Conservation (phyloP, 1,140 invertebrate genomes). For the Drosophila nebulosa region DNA sequence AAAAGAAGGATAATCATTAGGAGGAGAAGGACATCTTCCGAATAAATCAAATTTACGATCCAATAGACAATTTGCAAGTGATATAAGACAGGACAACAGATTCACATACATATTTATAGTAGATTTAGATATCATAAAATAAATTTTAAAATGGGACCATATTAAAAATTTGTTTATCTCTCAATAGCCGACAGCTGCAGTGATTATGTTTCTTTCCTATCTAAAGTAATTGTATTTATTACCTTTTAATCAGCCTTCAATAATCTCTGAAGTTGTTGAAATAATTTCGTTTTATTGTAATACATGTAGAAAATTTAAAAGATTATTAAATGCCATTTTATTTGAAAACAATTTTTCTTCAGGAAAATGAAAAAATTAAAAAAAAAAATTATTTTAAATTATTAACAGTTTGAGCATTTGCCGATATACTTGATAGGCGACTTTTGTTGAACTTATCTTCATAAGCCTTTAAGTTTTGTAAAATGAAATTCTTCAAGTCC, state of each 20-base stretch:
- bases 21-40: not conserved
- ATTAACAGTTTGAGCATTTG: too few species aligned
- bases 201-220: too few species aligned
- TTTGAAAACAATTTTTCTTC: too few species aligned
- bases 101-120: not conserved
- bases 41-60: not conserved
- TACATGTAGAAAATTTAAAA: too few species aligned
- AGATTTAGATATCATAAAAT: not conserved
- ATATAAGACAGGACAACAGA: not conserved
- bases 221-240: too few species aligned
- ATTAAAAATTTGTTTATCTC: not conserved
- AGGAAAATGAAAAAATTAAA: too few species aligned
- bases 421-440: not conserved
- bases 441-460: not conserved
- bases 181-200: too few species aligned
- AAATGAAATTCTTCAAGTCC: not conserved
- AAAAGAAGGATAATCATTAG: not conserved
- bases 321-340: too few species aligned
- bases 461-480: not conserved
- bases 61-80: not conserved
- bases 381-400: too few species aligned
- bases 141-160: not conserved
- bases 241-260: too few species aligned
- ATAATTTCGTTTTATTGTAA: too few species aligned
- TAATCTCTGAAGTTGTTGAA: too few species aligned